Evolutionary conservation across 2,888 invertebrate species (phyloP).

Genomic region (Limnephilus lunatus): DNA sequence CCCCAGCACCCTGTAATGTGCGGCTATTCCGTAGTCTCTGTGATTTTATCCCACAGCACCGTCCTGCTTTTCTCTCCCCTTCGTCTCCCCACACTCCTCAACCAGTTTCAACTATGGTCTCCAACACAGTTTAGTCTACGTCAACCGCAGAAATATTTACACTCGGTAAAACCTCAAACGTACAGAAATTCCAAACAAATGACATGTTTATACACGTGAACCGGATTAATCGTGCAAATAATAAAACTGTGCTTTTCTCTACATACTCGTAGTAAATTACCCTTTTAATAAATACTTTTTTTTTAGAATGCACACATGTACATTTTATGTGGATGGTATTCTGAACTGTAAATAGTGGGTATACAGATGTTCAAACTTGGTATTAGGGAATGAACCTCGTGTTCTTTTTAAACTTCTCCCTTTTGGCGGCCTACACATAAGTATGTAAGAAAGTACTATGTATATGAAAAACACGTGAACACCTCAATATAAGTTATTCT

Average conservation of each 20-base stretch:
- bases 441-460: too few species aligned
- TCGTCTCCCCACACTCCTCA: neutral
- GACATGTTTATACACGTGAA: conserved; percentile 2
- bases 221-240: conserved; percentile 2
- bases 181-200: conserved; percentile 2
- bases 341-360: too few species aligned
- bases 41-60: neutral
- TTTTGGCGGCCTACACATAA: too few species aligned
- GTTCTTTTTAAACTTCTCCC: too few species aligned
- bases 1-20: neutral
- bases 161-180: neutral
- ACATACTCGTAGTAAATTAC: neutral
- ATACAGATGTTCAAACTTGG: too few species aligned
- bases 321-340: too few species aligned
- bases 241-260: neutral
- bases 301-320: neutral
- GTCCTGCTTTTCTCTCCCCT: neutral
- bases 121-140: neutral
- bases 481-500: too few species aligned
- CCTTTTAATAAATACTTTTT: neutral
- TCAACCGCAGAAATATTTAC: neutral
- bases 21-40: neutral
- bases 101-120: neutral
- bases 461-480: too few species aligned
- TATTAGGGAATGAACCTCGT: too few species aligned